Evolutionary conservation across 1,140 invertebrate species (phyloP), one percentile per base, ranked within the genome.

Genomic region (Antheraea mylitta): DNA sequence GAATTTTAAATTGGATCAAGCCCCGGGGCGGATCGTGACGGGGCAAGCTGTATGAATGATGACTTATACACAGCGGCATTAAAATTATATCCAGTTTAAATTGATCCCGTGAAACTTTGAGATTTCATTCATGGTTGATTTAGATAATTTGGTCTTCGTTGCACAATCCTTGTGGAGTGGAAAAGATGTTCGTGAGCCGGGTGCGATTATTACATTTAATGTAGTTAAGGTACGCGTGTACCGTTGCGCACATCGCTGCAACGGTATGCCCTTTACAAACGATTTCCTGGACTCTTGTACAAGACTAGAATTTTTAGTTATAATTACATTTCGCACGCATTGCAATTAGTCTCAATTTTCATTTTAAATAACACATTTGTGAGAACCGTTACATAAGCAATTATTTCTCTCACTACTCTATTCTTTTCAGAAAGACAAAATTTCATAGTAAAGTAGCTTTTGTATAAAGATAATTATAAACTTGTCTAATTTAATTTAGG

Each of bases 1-100:
- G 76, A 83, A 86, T 87, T 87, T 85, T 84, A 89, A 89, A 89
- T 89, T 87, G 78, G 85, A 86, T 83, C 86, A 87, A 81, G 85
- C 85, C 81, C 68, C 74, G 45, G 73, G 80, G 85, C 85, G 68
- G 77, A 74, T 87, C 87, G 86, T 89, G 87, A 87, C 81, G 78
- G 74, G 82, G 85, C 87, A 86, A 63, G 86, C 81, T 84, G 80
- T 85, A 89, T 89, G 87, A 89, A 81, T 80, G 85, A 89, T 89
- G 87, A 83, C 85, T 88, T 78, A 37, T 63, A 63, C 7, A 63
- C n/a, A 9, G 45, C 45, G 45, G 45, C 16, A 53, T 53, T 16
- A 53, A 53, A 53, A 53, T 42, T n/a, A 37, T 19, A 59, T 42
- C 74, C 74, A 75, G 58, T 42, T 61, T 75, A 62, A 37, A 18